phyloP scores from a whole-genome alignment of 1,140 invertebrate genomes.

The Battus philenor region DNA sequence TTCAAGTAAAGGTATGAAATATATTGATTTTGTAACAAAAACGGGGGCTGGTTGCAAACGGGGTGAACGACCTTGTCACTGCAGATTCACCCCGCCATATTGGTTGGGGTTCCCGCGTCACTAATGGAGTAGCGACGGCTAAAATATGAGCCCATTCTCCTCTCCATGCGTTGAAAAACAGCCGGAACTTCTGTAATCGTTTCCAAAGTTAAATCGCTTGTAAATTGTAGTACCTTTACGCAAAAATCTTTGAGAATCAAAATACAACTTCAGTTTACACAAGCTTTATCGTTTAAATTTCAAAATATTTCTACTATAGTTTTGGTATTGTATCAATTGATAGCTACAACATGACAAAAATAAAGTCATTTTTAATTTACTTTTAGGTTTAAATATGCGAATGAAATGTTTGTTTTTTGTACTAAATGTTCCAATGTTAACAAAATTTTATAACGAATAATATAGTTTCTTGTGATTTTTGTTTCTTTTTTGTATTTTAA shows the following conservation, averaged over 20 bases:
- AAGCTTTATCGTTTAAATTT: no score
- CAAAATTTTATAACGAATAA: no score
- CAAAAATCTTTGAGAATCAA: conserved; percentile 25
- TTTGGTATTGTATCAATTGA: no score
- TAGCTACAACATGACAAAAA: no score
- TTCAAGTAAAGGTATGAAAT: conserved; percentile 41
- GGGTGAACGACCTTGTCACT: conserved; percentile 68
- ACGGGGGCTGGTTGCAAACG: conserved; percentile 62
- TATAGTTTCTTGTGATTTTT: no score
- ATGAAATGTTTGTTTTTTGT: no score
- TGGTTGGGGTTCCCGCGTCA: conserved; percentile 57
- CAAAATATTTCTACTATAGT: no score
- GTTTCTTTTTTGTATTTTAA: no score
- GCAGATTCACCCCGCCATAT: conserved; percentile 64
- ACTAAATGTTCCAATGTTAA: no score
- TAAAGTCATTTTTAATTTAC: no score
- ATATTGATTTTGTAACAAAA: conserved; percentile 72
- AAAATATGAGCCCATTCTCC: conserved; percentile 65
- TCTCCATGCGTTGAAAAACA: conserved; percentile 56
- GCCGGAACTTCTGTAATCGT: conserved; percentile 46
- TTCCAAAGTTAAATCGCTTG: conserved; percentile 48
- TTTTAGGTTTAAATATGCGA: no score
- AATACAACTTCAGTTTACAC: not conserved
- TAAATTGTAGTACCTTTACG: conserved; percentile 29
- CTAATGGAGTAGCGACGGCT: conserved; percentile 66